Evolutionary conservation across 2,113 vertebrate species (phyloP).

Genomic region (Colius striatus): DNA sequence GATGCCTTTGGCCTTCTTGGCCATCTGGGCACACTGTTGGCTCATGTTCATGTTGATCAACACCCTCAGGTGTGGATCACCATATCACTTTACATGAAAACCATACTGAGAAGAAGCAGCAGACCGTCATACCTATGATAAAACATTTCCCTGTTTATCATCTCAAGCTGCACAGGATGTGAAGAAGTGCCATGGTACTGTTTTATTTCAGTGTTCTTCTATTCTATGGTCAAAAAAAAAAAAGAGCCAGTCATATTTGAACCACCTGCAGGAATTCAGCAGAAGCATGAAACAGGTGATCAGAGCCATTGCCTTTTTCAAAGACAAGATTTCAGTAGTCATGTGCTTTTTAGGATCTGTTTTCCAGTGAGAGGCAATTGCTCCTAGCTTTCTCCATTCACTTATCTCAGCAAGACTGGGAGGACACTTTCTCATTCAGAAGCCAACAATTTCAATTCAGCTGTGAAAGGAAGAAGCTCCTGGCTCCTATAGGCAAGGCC

Average conservation of each 20-base stretch:
- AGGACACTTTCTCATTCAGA: background rate
- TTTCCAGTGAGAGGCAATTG: background rate
- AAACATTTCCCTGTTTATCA: background rate
- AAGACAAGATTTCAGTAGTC: background rate
- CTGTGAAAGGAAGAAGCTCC: background rate
- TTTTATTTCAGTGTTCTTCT: background rate
- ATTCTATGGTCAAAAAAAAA: rapidly evolving
- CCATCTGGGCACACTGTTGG: too few relatives aligned
- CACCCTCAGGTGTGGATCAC: too few relatives aligned
- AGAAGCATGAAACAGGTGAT: background rate
- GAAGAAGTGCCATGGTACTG: background rate
- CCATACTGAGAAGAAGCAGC: background rate
- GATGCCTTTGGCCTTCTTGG: too few relatives aligned
- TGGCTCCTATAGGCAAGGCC: background rate
- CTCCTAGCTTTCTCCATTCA: background rate
- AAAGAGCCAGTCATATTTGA: background rate
- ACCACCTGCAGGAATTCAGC: background rate
- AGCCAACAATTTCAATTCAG: background rate
- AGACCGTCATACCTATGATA: background rate
- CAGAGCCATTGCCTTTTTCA: background rate
- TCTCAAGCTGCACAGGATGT: background rate
- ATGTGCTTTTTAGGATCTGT: background rate
- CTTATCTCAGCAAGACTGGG: background rate
- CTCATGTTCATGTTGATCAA: too few relatives aligned
- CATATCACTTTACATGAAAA: background rate